phyloP scores from a whole-genome alignment of 2,113 vertebrate species.

The Verasper variegatus region DNA sequence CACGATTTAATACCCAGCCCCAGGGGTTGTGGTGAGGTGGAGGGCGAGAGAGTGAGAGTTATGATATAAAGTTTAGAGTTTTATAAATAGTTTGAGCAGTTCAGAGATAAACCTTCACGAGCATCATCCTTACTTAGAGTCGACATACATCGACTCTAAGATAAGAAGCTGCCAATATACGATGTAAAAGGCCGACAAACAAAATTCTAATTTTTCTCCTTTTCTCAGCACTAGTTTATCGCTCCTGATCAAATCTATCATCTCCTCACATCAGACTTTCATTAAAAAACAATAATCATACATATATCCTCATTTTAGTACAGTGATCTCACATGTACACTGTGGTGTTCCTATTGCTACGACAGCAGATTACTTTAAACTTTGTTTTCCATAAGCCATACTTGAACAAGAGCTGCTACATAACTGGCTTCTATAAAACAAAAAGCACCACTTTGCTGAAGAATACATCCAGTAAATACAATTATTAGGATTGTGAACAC shows the following conservation, averaged over 20 bases:
- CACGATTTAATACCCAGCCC: slow-evolving; percentile 8
- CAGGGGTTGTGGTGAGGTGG: slow-evolving; percentile 45
- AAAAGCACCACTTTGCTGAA: background rate
- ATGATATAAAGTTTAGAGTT: background rate
- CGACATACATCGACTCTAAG: too few species aligned
- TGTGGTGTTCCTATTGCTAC: background rate
- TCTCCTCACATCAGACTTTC: background rate
- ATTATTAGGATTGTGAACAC: too few species aligned
- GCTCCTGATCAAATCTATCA: background rate
- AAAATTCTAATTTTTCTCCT: background rate
- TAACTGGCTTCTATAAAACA: background rate
- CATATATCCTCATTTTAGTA: background rate
- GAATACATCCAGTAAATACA: background rate
- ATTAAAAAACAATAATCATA: background rate
- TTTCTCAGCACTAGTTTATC: background rate
- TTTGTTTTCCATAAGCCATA: background rate
- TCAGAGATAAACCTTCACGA: too few species aligned
- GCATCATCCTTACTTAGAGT: too few species aligned
- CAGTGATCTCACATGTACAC: background rate
- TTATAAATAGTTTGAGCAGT: background rate
- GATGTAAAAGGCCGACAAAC: too few species aligned
- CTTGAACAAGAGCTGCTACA: slow-evolving; percentile 41
- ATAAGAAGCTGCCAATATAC: too few species aligned
- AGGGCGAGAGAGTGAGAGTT: slow-evolving; percentile 11
- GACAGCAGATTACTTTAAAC: background rate